phyloP scores from a whole-genome alignment of 2,113 vertebrate genomes.

The Genyomyrus donnyi region DNA sequence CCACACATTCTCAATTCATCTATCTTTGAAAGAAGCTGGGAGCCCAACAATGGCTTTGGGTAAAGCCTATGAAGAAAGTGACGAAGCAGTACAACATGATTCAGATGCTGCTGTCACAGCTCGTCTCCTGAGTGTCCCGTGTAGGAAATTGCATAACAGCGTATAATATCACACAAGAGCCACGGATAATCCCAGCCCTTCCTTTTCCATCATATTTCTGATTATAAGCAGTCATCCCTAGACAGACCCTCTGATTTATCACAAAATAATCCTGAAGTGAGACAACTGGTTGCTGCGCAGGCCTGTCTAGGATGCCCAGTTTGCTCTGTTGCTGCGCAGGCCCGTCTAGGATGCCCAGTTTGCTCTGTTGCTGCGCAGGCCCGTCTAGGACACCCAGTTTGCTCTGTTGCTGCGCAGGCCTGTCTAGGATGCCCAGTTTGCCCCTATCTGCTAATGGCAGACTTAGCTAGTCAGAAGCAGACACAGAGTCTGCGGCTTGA shows the following conservation, averaged over 20 bases:
- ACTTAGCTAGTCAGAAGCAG: neutral
- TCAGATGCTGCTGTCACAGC: neutral
- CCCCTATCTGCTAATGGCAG: too few species aligned
- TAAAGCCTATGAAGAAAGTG: neutral
- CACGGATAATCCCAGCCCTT: neutral
- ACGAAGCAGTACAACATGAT: neutral
- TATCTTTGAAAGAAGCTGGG: neutral
- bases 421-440: neutral
- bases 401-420: too few species aligned
- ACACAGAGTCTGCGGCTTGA: neutral
- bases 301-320: neutral
- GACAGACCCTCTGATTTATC: neutral
- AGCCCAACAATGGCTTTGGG: neutral
- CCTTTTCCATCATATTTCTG: neutral
- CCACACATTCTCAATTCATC: neutral
- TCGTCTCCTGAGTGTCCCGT: neutral
- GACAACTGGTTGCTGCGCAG: neutral
- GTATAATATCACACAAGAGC: neutral
- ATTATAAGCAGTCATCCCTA: neutral
- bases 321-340: too few species aligned
- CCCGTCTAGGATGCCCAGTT: too few species aligned
- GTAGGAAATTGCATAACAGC: neutral
- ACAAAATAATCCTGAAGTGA: neutral
- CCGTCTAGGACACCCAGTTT: too few species aligned
- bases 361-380: too few species aligned